Evolutionary conservation across 2,113 vertebrate species (phyloP).

Genomic region (Megaleporinus macrocephalus): DNA sequence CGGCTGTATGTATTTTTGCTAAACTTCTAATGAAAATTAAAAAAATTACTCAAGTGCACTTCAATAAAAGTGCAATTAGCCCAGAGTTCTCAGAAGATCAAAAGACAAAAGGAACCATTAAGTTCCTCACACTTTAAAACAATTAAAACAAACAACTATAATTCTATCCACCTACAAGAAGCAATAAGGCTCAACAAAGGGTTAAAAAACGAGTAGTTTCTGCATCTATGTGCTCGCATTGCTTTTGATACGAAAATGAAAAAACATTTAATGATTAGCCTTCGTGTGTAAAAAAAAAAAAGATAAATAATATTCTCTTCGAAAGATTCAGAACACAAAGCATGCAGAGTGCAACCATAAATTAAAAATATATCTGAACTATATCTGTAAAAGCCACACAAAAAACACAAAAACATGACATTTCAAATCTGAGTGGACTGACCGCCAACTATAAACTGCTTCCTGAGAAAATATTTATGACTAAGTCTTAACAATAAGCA

Average conservation of each 20-base stretch:
- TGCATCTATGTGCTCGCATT: background rate
- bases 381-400: background rate
- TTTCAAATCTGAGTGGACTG: background rate
- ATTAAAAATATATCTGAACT: background rate
- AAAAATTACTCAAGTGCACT: background rate
- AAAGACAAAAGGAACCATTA: background rate
- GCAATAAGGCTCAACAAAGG: background rate
- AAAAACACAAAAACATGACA: background rate
- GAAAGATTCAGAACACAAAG: background rate
- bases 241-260: background rate
- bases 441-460: background rate
- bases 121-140: background rate
- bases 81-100: background rate
- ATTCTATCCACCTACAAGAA: background rate
- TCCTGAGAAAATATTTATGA: conserved; percentile 21
- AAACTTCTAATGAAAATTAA: too few species aligned
- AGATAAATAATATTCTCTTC: conserved; percentile 7
- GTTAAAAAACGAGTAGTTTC: background rate
- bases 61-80: background rate
- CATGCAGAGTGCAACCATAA: background rate
- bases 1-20: too few species aligned
- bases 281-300: background rate
- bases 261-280: background rate
- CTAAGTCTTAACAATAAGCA: background rate
- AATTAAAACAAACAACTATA: background rate